These are phyloP conservation scores for Apis dorsata DNA, from an alignment of 1,140 invertebrate species.

Conservation along the genomic window DNA sequence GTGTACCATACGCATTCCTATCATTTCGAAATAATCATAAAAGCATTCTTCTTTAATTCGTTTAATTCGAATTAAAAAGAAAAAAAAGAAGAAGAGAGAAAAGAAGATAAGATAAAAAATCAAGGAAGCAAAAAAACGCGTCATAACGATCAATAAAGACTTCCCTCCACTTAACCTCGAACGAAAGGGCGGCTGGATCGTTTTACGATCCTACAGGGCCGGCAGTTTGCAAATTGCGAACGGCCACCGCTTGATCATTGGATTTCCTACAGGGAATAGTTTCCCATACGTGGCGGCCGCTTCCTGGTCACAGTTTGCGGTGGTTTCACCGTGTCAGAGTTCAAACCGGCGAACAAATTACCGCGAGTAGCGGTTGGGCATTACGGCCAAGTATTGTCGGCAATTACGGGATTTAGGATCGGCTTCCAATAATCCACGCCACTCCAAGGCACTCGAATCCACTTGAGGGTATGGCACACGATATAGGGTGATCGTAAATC, in stretches of 20 bases:
- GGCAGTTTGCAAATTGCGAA: slow-evolving; percentile 49
- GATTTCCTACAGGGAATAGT: slow-evolving; percentile 62
- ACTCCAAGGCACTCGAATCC: slow-evolving; percentile 26
- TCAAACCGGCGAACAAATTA: slow-evolving; percentile 69
- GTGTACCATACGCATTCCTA: no score
- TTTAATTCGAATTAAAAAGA: no score
- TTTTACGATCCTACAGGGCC: neutral
- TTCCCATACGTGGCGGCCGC: slow-evolving; percentile 54
- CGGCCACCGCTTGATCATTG: slow-evolving; percentile 51
- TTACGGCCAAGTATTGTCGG: slow-evolving; percentile 66
- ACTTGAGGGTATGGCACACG: slow-evolving; percentile 20
- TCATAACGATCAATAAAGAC: neutral
- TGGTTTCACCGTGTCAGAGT: slow-evolving; percentile 66
- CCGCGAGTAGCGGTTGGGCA: slow-evolving; percentile 62
- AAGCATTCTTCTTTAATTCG: no score
- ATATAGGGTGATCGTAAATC: no score
- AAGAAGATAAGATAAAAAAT: neutral
- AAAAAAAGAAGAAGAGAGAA: no score
- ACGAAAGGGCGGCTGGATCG: neutral
- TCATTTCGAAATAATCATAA: no score
- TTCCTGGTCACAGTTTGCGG: slow-evolving; percentile 62
- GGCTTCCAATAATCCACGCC: slow-evolving; percentile 43
- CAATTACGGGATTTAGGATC: slow-evolving; percentile 67
- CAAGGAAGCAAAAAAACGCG: neutral
- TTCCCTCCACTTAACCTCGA: neutral